These are phyloP conservation scores for Luperina nickerlii DNA, from an alignment of 2,888 invertebrate genomes.

Conservation along the genomic window DNA sequence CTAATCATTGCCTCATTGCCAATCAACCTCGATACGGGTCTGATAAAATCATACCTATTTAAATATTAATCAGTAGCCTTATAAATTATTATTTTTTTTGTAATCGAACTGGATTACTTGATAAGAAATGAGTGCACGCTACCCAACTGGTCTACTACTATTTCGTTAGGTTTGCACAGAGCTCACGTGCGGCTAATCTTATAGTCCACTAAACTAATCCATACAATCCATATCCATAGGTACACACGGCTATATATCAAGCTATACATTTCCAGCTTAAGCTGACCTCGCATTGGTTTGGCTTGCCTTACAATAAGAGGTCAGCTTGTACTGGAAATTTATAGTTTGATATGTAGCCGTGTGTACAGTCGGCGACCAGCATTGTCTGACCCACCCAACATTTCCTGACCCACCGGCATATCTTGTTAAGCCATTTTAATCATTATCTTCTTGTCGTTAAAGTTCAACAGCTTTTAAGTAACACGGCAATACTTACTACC, in stretches of 20 bases:
- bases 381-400: no score
- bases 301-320: not conserved
- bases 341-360: not conserved
- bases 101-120: not conserved
- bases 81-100: no score
- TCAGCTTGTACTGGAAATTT: not conserved
- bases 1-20: not conserved
- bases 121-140: not conserved
- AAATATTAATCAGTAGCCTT: not conserved
- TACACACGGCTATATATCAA: not conserved
- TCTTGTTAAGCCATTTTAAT: no score
- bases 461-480: no score
- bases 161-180: not conserved
- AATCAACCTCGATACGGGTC: not conserved
- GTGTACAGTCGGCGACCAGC: not conserved
- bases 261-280: not conserved
- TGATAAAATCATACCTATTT: not conserved
- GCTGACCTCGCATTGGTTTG: not conserved
- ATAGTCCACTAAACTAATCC: not conserved
- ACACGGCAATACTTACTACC: no score
- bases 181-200: not conserved
- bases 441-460: no score
- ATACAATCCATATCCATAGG: not conserved
- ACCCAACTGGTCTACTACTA: no score
- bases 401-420: no score